Conservation (phyloP, 1,140 invertebrate genomes). For the Batillaria attramentaria region DNA sequence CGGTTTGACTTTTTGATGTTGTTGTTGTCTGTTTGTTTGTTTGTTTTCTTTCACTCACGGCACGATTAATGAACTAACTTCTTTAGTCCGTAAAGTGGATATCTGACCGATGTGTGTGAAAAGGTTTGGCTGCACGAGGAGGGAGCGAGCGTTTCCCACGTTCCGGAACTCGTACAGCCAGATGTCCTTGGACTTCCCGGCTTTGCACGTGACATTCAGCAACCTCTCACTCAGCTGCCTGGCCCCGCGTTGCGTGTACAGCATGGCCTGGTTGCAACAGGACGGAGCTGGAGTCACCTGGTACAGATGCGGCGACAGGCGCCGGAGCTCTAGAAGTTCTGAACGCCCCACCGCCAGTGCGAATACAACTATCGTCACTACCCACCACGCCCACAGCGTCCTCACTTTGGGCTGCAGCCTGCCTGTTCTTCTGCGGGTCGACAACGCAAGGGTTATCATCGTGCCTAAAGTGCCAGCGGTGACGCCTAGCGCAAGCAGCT, state of each 20-base stretch:
- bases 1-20: too few relatives aligned
- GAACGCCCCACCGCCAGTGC: slow-evolving; percentile 48
- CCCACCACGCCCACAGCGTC: slow-evolving; percentile 37
- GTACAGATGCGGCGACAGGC: slow-evolving; percentile 51
- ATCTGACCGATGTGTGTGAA: slow-evolving; percentile 59
- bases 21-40: too few relatives aligned
- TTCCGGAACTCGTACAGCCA: slow-evolving; percentile 48
- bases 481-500: slow-evolving; percentile 48
- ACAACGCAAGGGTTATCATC: neutral
- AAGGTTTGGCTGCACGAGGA: slow-evolving; percentile 55
- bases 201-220: slow-evolving; percentile 41
- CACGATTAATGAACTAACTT: slow-evolving; percentile 54
- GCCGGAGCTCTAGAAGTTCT: slow-evolving; percentile 48
- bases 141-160: slow-evolving; percentile 32
- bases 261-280: slow-evolving; percentile 59
- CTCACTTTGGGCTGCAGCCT: slow-evolving; percentile 10
- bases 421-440: neutral
- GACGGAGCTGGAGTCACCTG: slow-evolving; percentile 52
- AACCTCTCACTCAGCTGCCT: slow-evolving; percentile 40
- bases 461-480: slow-evolving; percentile 34
- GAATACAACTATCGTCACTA: slow-evolving; percentile 40
- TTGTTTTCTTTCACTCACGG: too few relatives aligned
- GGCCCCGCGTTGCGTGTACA: slow-evolving; percentile 51
- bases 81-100: slow-evolving; percentile 46
- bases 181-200: slow-evolving; percentile 50